A percentile compares a stretch with the other conserved stretches of the same genome.
These are phyloP conservation scores for Conomelus anceps DNA, from an alignment of 2,888 invertebrate genomes.

Conservation along the genomic window DNA sequence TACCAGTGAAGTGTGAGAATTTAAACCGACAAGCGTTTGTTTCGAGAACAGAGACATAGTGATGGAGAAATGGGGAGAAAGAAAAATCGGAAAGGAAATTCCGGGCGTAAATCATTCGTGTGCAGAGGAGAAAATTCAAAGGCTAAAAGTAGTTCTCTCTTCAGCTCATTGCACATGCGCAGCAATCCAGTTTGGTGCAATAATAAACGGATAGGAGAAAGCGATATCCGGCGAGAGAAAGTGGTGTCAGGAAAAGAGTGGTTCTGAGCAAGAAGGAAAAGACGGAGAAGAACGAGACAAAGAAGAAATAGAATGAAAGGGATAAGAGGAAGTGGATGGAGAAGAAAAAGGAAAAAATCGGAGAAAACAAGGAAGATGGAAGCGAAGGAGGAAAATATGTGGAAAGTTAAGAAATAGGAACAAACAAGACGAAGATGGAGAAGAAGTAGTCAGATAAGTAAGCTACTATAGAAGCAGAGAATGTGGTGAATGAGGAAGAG, in stretches of 20 bases:
- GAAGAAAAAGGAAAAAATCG: neutral
- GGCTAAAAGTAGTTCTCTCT: neutral
- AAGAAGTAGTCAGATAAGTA: too few relatives aligned
- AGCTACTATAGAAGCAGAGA: too few relatives aligned
- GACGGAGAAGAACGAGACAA: too few relatives aligned
- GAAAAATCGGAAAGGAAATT: neutral
- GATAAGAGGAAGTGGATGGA: too few relatives aligned
- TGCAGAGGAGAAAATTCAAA: neutral
- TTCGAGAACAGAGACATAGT: neutral
- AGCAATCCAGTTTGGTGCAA: neutral
- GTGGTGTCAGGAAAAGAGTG: neutral
- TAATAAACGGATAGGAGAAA: neutral
- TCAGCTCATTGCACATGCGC: neutral
- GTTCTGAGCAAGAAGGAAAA: neutral
- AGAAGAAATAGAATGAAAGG: too few relatives aligned
- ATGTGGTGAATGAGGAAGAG: too few relatives aligned
- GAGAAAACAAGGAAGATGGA: too few relatives aligned
- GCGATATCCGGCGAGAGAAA: neutral
- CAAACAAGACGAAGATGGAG: too few relatives aligned
- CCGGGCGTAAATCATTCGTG: neutral
- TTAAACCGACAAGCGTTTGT: neutral
- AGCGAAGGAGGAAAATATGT: too few relatives aligned
- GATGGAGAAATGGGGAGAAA: neutral
- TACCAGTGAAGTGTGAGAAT: neutral
- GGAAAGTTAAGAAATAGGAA: too few relatives aligned